Conservation (phyloP, 2,888 invertebrate genomes). For the Drosophila subsilvestris region DNA sequence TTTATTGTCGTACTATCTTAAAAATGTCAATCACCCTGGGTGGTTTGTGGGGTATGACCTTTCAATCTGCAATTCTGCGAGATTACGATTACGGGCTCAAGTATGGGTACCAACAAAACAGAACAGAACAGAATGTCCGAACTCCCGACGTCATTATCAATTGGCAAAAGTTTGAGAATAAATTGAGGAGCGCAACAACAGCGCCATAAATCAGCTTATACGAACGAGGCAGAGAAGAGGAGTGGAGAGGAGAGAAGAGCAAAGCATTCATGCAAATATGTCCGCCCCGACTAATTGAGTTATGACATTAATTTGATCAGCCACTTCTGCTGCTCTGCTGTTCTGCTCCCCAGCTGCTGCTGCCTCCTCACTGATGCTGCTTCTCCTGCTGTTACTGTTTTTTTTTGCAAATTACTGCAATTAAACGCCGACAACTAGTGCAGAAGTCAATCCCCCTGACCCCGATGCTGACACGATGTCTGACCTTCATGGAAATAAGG, state of each 20-base stretch:
- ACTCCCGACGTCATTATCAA: conserved; percentile 41
- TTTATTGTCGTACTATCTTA: not conserved
- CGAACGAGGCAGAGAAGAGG: not conserved
- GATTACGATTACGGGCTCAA: conserved; percentile 10
- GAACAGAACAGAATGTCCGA: conserved; percentile 4
- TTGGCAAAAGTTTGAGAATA: conserved; percentile 51
- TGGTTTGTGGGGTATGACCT: not conserved
- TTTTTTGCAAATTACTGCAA: conserved; percentile 67
- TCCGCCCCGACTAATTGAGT: conserved; percentile 68
- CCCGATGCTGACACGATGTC: conserved; percentile 47
- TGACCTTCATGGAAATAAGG: conserved; percentile 64
- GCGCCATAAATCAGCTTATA: conserved; percentile 18
- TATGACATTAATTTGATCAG: conserved; percentile 75
- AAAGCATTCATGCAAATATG: conserved; percentile 40
- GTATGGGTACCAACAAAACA: not conserved
- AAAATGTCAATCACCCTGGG: conserved; percentile 29
- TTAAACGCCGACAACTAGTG: conserved; percentile 58
- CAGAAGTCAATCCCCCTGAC: conserved; percentile 23
- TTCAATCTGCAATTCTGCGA: conserved; percentile 2
- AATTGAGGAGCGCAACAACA: conserved; percentile 43
- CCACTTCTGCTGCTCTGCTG: conserved; percentile 11
- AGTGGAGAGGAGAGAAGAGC: not conserved
- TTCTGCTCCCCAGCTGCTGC: not conserved
- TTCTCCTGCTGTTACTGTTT: conserved; percentile 10
- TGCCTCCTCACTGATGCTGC: not conserved